Evolutionary conservation across 1,140 invertebrate species (phyloP).

Genomic region (Propsilocerus akamusi): DNA sequence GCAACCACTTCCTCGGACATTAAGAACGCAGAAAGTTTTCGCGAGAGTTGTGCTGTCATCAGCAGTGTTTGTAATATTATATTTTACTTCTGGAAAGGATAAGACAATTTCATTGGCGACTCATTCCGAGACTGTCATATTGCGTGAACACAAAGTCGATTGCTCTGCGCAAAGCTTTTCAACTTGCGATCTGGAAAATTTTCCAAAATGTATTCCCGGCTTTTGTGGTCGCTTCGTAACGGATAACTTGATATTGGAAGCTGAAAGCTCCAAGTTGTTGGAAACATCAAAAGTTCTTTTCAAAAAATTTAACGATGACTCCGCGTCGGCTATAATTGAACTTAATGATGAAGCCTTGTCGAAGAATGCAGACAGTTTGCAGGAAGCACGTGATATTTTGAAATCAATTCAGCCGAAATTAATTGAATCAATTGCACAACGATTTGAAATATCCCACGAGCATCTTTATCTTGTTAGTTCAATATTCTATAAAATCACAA

Average conservation of each 20-base stretch:
- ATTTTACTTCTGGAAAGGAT: constrained; percentile 40
- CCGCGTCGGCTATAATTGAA: too few relatives aligned
- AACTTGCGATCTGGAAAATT: constrained; percentile 28
- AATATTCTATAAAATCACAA: constrained; percentile 62
- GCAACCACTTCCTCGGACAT: not conserved
- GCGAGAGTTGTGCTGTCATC: constrained; percentile 24
- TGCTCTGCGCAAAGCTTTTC: constrained; percentile 36
- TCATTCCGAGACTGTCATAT: constrained; percentile 36
- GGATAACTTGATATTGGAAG: constrained; percentile 45
- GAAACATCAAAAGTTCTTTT: too few relatives aligned
- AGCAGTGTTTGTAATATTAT: constrained; percentile 33
- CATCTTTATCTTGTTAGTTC: constrained; percentile 61
- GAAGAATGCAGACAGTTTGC: too few relatives aligned
- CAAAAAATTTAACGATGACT: too few relatives aligned
- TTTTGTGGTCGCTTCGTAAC: constrained; percentile 59
- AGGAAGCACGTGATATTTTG: constrained; percentile 13
- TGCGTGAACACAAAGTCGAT: constrained; percentile 33
- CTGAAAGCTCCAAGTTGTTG: too few relatives aligned
- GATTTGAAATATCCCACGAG: constrained; percentile 46
- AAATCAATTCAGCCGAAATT: constrained; percentile 59
- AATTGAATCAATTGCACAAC: constrained; percentile 49
- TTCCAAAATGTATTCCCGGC: constrained; percentile 46
- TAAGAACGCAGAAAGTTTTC: not conserved
- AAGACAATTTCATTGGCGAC: constrained; percentile 38
- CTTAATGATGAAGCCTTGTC: too few relatives aligned